These are phyloP conservation scores for Eurois occulta DNA, from an alignment of 2,888 invertebrate genomes.

Conservation along the genomic window DNA sequence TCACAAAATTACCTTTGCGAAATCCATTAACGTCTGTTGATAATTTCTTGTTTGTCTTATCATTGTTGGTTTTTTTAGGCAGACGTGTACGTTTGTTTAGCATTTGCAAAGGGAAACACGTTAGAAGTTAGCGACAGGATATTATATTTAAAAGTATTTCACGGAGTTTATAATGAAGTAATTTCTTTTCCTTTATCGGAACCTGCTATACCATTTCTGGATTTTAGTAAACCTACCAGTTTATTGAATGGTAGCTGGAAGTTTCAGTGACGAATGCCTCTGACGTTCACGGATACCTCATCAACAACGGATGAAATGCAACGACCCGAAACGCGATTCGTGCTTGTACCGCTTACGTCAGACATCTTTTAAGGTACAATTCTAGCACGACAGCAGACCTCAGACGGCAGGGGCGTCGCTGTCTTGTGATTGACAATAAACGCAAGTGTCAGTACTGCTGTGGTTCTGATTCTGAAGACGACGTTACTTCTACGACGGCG, in stretches of 20 bases:
- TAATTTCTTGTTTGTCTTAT: slow-evolving; percentile 32
- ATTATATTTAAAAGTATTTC: background rate
- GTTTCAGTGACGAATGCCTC: slow-evolving; percentile 4
- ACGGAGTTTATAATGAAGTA: background rate
- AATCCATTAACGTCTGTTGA: slow-evolving; percentile 26
- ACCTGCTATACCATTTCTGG: background rate
- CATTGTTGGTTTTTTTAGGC: slow-evolving; percentile 31
- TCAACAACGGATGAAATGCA: slow-evolving; percentile 13
- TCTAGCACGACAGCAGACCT: background rate
- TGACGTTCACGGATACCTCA: slow-evolving; percentile 17
- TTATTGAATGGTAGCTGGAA: background rate
- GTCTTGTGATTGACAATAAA: background rate
- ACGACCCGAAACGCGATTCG: slow-evolving; percentile 24
- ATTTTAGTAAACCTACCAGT: slow-evolving; percentile 4
- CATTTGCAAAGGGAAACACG: background rate
- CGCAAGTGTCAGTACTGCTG: background rate
- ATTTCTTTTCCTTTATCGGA: background rate
- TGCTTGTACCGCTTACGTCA: slow-evolving; percentile 35
- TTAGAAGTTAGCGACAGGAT: background rate
- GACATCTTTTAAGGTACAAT: background rate
- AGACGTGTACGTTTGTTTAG: slow-evolving; percentile 19
- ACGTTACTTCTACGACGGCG: background rate
- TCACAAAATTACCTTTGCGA: slow-evolving; percentile 29
- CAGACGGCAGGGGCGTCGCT: background rate
- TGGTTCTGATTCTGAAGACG: background rate